Evolutionary conservation across 2,888 invertebrate genomes (phyloP).

Genomic region (Chymomyza fuscimana): DNA sequence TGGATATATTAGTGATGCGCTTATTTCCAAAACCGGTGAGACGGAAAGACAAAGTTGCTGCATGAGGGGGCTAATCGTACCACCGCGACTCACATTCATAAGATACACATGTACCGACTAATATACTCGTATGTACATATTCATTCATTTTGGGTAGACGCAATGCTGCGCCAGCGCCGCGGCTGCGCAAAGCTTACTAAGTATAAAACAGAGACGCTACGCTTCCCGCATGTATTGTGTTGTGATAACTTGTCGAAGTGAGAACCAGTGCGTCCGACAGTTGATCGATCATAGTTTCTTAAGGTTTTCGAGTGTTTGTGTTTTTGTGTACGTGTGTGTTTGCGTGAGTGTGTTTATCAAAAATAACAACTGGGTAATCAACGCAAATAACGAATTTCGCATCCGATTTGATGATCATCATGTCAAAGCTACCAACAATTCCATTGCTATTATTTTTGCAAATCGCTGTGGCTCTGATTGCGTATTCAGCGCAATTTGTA

Average conservation of each 20-base stretch:
- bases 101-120: neutral
- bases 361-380: constrained; percentile 24
- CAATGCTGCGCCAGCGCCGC: constrained; percentile 40
- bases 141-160: neutral
- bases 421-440: constrained; percentile 49
- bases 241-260: constrained; percentile 55
- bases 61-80: constrained; percentile 10
- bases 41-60: constrained; percentile 59
- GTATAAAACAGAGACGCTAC: constrained; percentile 52
- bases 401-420: constrained; percentile 34
- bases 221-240: constrained; percentile 59
- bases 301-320: neutral
- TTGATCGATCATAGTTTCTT: neutral
- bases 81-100: neutral
- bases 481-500: constrained; percentile 49
- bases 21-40: constrained; percentile 48
- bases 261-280: constrained; percentile 29
- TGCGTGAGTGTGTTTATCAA: neutral
- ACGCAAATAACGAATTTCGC: constrained; percentile 21
- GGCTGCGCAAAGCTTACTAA: constrained; percentile 49
- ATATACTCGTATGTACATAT: neutral
- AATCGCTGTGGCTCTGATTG: constrained; percentile 49
- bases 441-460: constrained; percentile 46
- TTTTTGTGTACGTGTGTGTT: neutral
- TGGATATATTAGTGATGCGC: constrained; percentile 20